Percentiles rank a stretch among this genome's conserved stretches.
phyloP scores from a whole-genome alignment of 2,113 vertebrate species.

The Gavialis gangeticus region DNA sequence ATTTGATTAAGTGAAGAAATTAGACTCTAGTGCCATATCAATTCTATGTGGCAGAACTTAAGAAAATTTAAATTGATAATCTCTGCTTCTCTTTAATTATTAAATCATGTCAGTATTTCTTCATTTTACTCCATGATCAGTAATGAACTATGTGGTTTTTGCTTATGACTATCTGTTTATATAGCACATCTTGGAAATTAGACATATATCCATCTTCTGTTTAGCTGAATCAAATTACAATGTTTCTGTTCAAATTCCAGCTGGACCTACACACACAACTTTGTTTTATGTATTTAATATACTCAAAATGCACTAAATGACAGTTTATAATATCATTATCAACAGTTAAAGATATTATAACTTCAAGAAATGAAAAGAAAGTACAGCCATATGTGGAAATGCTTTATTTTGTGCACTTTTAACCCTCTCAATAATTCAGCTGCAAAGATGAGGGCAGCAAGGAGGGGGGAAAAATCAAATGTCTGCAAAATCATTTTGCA shows the following conservation, averaged over 20 bases:
- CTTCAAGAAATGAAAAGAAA: conserved; percentile 84
- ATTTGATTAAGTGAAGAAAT: neutral
- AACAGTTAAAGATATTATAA: conserved; percentile 86
- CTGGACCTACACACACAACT: conserved; percentile 64
- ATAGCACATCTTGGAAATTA: neutral
- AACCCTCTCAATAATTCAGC: conserved; percentile 73
- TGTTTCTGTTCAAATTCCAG: conserved; percentile 71
- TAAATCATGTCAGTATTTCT: neutral
- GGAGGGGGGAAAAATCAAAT: conserved; percentile 28
- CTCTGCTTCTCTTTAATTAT: neutral
- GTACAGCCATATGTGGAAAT: conserved; percentile 84
- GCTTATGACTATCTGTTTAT: neutral
- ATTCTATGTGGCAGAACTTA: neutral
- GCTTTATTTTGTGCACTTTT: conserved; percentile 82
- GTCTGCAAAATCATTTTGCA: conserved; percentile 73
- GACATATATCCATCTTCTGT: neutral
- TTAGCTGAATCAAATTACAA: neutral
- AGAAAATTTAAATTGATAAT: neutral
- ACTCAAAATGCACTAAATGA: conserved; percentile 83
- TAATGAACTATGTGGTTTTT: neutral
- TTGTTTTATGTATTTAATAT: conserved; percentile 80
- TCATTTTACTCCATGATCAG: neutral
- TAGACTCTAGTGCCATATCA: neutral
- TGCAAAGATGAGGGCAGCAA: conserved; percentile 57
- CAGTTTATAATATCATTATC: conserved; percentile 88